Base-by-base conservation (phyloP, 2,113 vertebrate species). In the Petroica traversi region DNA sequence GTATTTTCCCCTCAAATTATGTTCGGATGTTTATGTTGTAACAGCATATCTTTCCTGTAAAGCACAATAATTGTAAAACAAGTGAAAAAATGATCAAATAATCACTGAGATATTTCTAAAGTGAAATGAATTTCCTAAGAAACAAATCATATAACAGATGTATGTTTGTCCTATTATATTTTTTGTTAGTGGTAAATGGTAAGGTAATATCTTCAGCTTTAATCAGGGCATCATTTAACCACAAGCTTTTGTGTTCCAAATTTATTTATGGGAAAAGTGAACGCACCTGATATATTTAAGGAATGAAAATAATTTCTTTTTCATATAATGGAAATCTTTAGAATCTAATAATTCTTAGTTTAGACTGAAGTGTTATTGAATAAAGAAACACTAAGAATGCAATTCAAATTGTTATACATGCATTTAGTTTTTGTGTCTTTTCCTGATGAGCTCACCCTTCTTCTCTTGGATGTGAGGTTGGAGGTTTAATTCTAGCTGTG, bases 91-190 rank as follows among this genome's bases (percentile, higher is more conserved):
- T 8, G 0, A 38, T 41, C 34, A 52, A 52, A 80, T 11, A 10
- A 19, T 83, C 12, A 51, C 23, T 55, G 52, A 79, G 14, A 48
- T 31, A 8, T 81, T 57, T 72, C 45, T 73, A 68, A 63, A 14
- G 12, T 68, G 33, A 94, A 66, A 71, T 43, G 9, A 72, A 40
- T 31, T 82, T 69, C 29, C 23, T 25, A 36, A 66, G 61, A 88
- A 74, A 3, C 10, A 61, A 73, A 41, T 49, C 0, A 1, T 68
- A 9, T 48, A 51, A 46, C 7, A 46, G 26, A 11, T 18, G 3
- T 20, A 63, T 0, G 1, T 10, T 26, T 34, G 26, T 28, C 2
- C 8, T n/a, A 12, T 20, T 40, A 2, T 26, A n/a, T 36, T 49
- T 69, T 69, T 81, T 55, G 10, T 45, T 61, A 76, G 52, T 31